Evolutionary conservation across 2,113 vertebrate species (phyloP).

Genomic region (Prunella fulvescens): DNA sequence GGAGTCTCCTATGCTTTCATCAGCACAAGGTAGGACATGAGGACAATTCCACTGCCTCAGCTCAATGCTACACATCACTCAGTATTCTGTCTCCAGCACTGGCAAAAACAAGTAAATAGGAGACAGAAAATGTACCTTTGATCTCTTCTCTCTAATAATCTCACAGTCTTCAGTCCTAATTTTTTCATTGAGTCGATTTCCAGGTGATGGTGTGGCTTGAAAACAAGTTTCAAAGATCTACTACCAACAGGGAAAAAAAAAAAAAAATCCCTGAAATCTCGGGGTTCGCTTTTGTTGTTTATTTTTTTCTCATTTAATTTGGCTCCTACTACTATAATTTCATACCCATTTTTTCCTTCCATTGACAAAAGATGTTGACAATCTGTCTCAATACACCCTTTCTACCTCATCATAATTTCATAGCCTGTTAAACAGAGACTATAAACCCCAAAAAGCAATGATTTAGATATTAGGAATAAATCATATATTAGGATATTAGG

Average conservation of each 20-base stretch:
- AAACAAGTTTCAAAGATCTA: not conserved
- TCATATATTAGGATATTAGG: not conserved
- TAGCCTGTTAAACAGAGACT: not conserved
- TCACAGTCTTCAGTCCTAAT: not conserved
- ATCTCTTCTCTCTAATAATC: not conserved
- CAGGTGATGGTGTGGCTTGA: not conserved
- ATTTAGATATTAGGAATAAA: not conserved
- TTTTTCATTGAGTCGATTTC: not conserved
- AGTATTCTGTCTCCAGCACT: not conserved
- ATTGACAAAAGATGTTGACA: not conserved
- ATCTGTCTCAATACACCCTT: not conserved
- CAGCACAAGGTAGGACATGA: not conserved
- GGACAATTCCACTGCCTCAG: not conserved
- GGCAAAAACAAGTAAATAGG: not conserved
- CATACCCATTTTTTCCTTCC: not conserved
- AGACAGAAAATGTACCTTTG: not conserved
- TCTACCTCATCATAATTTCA: not conserved
- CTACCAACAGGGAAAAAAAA: not conserved
- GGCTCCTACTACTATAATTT: not conserved
- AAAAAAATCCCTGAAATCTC: accelerated
- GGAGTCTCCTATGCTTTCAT: not conserved
- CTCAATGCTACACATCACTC: not conserved
- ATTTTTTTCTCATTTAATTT: not conserved
- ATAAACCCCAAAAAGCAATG: not conserved
- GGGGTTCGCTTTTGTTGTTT: not conserved